phyloP scores from a whole-genome alignment of 2,888 invertebrate genomes.

The Acleris holmiana region DNA sequence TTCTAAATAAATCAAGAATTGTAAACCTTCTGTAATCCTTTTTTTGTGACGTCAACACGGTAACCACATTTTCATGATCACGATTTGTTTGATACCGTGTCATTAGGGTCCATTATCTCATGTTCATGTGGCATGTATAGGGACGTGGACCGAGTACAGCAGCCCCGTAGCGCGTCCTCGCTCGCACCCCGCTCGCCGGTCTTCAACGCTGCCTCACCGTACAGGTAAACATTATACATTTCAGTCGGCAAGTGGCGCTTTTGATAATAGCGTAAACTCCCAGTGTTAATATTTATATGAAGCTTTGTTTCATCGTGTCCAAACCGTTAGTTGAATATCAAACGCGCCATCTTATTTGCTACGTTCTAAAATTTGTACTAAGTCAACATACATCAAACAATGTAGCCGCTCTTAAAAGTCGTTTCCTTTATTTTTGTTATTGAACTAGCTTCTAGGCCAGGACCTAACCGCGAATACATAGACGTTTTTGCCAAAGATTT shows the following conservation, averaged over 20 bases:
- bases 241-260: slow-evolving; percentile 6
- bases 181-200: slow-evolving; percentile 72
- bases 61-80: neutral
- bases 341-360: neutral
- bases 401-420: no score
- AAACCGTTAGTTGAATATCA: neutral
- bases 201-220: slow-evolving; percentile 67
- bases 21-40: no score
- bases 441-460: no score
- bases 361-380: no score
- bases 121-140: slow-evolving; percentile 52
- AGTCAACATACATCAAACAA: no score
- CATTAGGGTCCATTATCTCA: slow-evolving; percentile 15
- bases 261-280: neutral
- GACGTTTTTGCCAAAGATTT: no score
- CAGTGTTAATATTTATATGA: neutral
- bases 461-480: no score
- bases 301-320: no score
- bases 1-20: no score
- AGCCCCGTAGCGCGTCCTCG: slow-evolving; percentile 54
- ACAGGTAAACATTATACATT: slow-evolving; percentile 67
- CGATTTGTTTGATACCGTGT: slow-evolving; percentile 1
- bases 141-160: slow-evolving; percentile 74
- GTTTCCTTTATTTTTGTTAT: no score
- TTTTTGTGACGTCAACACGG: slow-evolving; percentile 9